These are phyloP conservation scores for Catocala nupta DNA, from an alignment of 2,888 invertebrate species.

Conservation along the genomic window DNA sequence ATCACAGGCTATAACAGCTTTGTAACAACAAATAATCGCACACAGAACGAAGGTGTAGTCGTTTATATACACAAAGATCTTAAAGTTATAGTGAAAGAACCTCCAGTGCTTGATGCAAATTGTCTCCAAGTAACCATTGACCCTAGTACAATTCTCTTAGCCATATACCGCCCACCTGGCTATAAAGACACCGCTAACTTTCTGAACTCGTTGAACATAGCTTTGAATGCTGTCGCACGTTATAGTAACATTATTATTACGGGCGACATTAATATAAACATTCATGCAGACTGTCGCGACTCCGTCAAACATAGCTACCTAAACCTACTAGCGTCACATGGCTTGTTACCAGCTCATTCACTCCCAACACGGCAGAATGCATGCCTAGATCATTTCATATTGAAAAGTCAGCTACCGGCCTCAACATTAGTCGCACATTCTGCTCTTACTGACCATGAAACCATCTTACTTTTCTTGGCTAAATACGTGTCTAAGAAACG, in stretches of 20 bases:
- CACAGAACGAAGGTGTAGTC: conserved; percentile 22
- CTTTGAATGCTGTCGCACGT: background rate
- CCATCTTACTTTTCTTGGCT: conserved; percentile 9
- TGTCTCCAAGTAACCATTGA: conserved; percentile 8
- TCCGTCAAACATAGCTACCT: conserved; percentile 1
- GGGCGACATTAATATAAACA: conserved; percentile 25
- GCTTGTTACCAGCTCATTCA: conserved; percentile 15
- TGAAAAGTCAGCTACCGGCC: conserved; percentile 11
- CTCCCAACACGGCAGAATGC: background rate
- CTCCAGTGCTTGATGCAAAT: conserved; percentile 8
- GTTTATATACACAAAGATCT: conserved; percentile 10
- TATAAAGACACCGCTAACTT: too few relatives aligned
- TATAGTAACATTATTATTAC: conserved; percentile 12
- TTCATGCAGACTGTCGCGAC: conserved; percentile 9
- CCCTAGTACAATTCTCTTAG: conserved; percentile 6
- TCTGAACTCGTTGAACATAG: background rate
- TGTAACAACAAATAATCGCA: conserved; percentile 4
- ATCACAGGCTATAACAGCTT: conserved; percentile 6
- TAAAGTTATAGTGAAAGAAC: conserved; percentile 6
- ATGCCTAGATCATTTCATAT: conserved; percentile 15
- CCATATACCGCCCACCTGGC: conserved; percentile 11
- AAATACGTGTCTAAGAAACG: background rate
- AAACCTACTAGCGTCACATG: conserved; percentile 16
- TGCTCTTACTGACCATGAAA: too few relatives aligned
- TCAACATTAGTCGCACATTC: conserved; percentile 8